phyloP scores from a whole-genome alignment of 2,888 invertebrate genomes.

The Ischnura elegans region DNA sequence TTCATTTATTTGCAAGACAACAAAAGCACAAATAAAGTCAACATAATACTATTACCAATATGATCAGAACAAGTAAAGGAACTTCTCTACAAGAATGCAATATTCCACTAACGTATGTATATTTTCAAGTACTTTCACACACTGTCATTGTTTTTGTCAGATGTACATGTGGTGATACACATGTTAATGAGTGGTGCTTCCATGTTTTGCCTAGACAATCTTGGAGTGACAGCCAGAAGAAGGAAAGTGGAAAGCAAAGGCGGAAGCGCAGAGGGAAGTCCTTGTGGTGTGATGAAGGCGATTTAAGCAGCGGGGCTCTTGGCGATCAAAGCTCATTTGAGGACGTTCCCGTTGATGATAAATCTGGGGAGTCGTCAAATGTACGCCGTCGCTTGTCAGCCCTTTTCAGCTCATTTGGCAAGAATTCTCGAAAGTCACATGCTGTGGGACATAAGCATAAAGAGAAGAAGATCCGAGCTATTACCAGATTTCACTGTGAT shows the following conservation, averaged over 20 bases:
- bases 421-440: slow-evolving; percentile 46
- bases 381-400: slow-evolving; percentile 62
- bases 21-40: too few species aligned
- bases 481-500: slow-evolving; percentile 26
- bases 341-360: slow-evolving; percentile 68
- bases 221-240: slow-evolving; percentile 47
- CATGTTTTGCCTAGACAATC: not conserved
- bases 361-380: slow-evolving; percentile 36
- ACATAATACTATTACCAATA: too few species aligned
- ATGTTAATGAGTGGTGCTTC: too few species aligned
- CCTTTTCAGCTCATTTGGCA: slow-evolving; percentile 65
- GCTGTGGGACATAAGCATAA: not conserved
- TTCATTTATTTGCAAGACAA: too few species aligned
- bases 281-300: slow-evolving; percentile 71
- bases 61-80: too few species aligned
- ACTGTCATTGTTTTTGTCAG: too few species aligned
- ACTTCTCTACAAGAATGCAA: too few species aligned
- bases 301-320: slow-evolving; percentile 70
- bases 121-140: too few species aligned
- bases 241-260: slow-evolving; percentile 32
- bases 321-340: slow-evolving; percentile 70
- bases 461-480: not conserved
- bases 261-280: slow-evolving; percentile 10
- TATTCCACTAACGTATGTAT: too few species aligned
- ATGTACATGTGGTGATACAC: too few species aligned